These are phyloP conservation scores for Colletes latitarsis DNA, from an alignment of 1,140 invertebrate genomes.

Conservation along the genomic window DNA sequence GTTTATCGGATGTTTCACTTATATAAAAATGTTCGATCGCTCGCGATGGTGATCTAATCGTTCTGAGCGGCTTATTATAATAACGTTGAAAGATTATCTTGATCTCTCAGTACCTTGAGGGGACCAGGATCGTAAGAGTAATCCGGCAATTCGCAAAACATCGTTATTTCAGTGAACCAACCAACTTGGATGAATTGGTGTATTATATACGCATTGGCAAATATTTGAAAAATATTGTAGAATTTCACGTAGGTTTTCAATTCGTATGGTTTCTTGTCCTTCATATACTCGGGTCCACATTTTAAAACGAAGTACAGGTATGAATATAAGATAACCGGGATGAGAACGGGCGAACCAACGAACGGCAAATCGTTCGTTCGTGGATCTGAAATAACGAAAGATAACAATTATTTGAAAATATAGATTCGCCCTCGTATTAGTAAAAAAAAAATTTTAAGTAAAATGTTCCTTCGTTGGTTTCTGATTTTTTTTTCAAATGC, in stretches of 20 bases:
- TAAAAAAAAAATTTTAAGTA: no score
- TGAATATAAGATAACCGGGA: conserved; percentile 44
- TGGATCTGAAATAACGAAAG: conserved; percentile 39
- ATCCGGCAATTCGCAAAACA: conserved; percentile 64
- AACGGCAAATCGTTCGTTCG: conserved; percentile 28
- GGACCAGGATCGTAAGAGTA: conserved; percentile 5
- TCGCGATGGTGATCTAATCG: not conserved
- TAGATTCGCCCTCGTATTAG: no score
- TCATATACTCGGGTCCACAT: conserved; percentile 83
- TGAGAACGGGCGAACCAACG: conserved; percentile 11
- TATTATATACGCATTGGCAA: conserved; percentile 80
- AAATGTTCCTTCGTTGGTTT: no score
- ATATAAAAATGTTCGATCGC: no score
- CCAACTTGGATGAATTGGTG: conserved; percentile 67
- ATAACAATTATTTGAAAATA: not conserved
- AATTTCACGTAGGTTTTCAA: conserved; percentile 81
- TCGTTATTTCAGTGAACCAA: conserved; percentile 55
- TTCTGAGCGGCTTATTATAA: not conserved
- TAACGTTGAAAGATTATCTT: not conserved
- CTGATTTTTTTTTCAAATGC: no score
- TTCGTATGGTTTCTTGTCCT: conserved; percentile 82
- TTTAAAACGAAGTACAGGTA: conserved; percentile 80
- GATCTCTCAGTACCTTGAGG: conserved; percentile 19
- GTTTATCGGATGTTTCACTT: no score
- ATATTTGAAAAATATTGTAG: conserved; percentile 84